These are phyloP conservation scores for Ellobius talpinus DNA, from an alignment of 2,113 vertebrate genomes.

Conservation along the genomic window DNA sequence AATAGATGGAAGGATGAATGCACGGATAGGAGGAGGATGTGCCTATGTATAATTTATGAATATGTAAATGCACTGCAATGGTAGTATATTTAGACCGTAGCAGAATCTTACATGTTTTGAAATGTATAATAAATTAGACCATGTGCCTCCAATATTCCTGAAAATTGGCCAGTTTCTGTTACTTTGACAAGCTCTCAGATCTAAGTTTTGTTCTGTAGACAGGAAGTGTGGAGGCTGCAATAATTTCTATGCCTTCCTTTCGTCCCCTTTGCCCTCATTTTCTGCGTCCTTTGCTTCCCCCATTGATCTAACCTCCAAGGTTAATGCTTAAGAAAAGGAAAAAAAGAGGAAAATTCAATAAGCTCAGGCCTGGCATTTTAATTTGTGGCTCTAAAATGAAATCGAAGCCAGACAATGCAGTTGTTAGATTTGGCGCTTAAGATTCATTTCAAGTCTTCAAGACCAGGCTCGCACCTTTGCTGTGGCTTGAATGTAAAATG, in stretches of 20 bases:
- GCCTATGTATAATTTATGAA: conserved; percentile 69
- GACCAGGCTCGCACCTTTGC: background rate
- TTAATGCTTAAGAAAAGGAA: conserved; percentile 62
- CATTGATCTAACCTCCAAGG: conserved; percentile 60
- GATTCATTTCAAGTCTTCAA: background rate
- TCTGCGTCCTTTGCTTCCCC: conserved; percentile 46
- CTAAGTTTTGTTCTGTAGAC: conserved; percentile 25
- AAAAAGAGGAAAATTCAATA: background rate
- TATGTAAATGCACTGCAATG: conserved; percentile 60
- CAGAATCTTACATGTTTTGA: conserved; percentile 72
- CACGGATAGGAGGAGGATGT: conserved; percentile 22
- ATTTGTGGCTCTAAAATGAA: conserved; percentile 32
- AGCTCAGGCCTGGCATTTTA: background rate
- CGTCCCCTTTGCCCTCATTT: conserved; percentile 48
- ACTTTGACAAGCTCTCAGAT: conserved; percentile 63
- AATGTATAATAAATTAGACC: conserved; percentile 49
- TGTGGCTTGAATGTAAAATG: background rate
- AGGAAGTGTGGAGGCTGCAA: background rate
- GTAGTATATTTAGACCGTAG: conserved; percentile 58
- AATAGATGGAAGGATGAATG: conserved; percentile 32
- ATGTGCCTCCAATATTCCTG: background rate
- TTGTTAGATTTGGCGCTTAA: background rate
- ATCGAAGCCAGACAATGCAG: background rate
- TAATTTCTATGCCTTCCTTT: conserved; percentile 43
- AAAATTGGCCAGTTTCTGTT: conserved; percentile 55